These are phyloP conservation scores for Eubasilissa regina DNA, from an alignment of 1,140 invertebrate species.

Conservation along the genomic window DNA sequence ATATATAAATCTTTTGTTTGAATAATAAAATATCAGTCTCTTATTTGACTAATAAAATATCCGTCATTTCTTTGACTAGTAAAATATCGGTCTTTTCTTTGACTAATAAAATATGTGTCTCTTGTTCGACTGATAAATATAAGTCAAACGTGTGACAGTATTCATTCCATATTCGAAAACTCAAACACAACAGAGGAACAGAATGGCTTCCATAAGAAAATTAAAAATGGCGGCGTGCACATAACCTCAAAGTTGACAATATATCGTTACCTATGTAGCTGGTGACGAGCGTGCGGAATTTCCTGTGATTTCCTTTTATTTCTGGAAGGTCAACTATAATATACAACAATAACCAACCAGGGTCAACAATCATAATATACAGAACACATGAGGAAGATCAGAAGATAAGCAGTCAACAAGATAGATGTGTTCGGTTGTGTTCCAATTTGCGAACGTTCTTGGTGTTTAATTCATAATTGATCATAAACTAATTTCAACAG, in stretches of 20 bases:
- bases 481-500: too few species aligned
- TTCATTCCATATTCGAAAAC: conserved; percentile 2
- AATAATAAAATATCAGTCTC: too few species aligned
- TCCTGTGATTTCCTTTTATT: conserved; percentile 97
- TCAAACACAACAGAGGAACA: conserved; percentile 23
- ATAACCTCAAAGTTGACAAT: conserved; percentile 21
- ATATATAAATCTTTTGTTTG: too few species aligned
- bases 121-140: neutral
- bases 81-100: too few species aligned
- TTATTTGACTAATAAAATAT: too few species aligned
- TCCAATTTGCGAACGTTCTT: too few species aligned
- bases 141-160: neutral
- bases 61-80: too few species aligned
- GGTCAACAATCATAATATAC: too few species aligned
- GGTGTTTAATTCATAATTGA: too few species aligned
- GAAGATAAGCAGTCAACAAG: too few species aligned
- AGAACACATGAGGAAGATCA: too few species aligned
- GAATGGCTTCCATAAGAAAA: conserved; percentile 31
- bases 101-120: neutral
- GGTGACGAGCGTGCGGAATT: conserved; percentile 97
- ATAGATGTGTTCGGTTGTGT: too few species aligned
- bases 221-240: conserved; percentile 45
- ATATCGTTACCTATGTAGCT: conserved; percentile 92
- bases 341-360: neutral
- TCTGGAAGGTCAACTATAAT: conserved; percentile 92